A percentile compares a stretch with the other conserved stretches of the same genome.
phyloP scores from a whole-genome alignment of 2,113 vertebrate genomes.

The Tonatia bakeri region DNA sequence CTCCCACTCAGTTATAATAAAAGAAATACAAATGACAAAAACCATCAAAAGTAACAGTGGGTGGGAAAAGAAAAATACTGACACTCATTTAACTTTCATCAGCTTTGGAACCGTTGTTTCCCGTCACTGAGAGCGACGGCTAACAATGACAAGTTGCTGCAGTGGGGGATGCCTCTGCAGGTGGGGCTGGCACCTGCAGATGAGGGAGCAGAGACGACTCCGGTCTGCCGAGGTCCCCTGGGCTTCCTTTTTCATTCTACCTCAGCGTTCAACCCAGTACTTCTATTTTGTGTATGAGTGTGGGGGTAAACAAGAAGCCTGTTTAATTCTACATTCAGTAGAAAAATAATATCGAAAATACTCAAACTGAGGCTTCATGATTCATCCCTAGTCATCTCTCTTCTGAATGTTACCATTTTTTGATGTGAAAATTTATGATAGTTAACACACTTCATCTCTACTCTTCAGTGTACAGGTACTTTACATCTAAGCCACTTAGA shows the following conservation, averaged over 20 bases:
- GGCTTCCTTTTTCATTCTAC: neutral
- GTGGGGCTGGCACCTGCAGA: neutral
- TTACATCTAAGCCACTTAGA: neutral
- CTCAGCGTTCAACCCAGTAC: neutral
- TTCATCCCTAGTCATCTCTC: neutral
- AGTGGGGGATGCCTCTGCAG: neutral
- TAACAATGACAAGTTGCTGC: neutral
- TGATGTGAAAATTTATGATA: neutral
- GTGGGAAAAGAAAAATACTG: constrained; percentile 34
- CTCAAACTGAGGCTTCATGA: neutral
- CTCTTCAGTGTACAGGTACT: neutral
- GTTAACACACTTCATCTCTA: neutral
- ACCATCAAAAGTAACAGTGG: neutral
- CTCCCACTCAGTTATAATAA: neutral
- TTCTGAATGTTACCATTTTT: neutral
- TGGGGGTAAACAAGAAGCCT: neutral
- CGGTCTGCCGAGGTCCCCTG: accelerated
- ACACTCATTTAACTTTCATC: neutral
- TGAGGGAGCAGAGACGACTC: neutral
- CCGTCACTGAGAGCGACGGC: neutral
- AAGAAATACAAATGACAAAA: neutral
- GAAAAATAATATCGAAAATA: neutral
- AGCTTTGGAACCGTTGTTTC: neutral
- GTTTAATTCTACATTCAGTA: neutral
- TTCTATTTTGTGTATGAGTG: neutral